A percentile compares a stretch with the other conserved stretches of the same genome.
These are phyloP conservation scores for Caenorhabditis auriculariae DNA, from an alignment of 2,888 invertebrate species.

Conservation along the genomic window DNA sequence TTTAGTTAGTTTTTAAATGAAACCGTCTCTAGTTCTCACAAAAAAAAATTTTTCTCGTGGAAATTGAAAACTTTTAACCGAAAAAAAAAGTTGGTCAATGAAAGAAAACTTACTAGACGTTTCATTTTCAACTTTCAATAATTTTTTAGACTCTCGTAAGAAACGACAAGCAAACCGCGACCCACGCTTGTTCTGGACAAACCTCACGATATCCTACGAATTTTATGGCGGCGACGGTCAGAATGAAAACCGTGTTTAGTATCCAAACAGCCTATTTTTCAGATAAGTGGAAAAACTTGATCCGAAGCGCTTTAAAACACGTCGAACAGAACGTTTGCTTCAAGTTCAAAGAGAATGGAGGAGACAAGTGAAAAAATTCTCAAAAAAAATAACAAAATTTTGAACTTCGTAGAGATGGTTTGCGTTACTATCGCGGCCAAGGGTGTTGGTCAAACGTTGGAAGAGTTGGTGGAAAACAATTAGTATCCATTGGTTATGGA, in stretches of 20 bases:
- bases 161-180: constrained; percentile 52
- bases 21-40: too few species aligned
- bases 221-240: constrained; percentile 35
- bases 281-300: constrained; percentile 50
- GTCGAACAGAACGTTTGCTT: constrained; percentile 56
- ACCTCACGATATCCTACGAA: constrained; percentile 45
- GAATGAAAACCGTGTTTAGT: not conserved
- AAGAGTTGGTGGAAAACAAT: constrained; percentile 51
- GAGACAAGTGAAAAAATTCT: constrained; percentile 23
- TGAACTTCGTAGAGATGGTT: constrained; percentile 16
- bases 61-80: too few species aligned
- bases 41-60: too few species aligned
- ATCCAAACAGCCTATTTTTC: constrained; percentile 1
- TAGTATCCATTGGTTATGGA: constrained; percentile 56
- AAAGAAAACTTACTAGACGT: too few species aligned
- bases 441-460: constrained; percentile 60
- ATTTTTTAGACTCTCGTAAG: constrained; percentile 17
- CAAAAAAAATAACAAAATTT: constrained; percentile 1
- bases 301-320: constrained; percentile 47
- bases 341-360: constrained; percentile 52
- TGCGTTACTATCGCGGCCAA: constrained; percentile 43
- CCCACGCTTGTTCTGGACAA: constrained; percentile 46
- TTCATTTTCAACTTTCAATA: too few species aligned
- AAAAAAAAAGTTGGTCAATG: too few species aligned
- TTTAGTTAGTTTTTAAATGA: too few species aligned